phyloP scores from a whole-genome alignment of 2,113 vertebrate species.

The Nothobranchius kuhntae region DNA sequence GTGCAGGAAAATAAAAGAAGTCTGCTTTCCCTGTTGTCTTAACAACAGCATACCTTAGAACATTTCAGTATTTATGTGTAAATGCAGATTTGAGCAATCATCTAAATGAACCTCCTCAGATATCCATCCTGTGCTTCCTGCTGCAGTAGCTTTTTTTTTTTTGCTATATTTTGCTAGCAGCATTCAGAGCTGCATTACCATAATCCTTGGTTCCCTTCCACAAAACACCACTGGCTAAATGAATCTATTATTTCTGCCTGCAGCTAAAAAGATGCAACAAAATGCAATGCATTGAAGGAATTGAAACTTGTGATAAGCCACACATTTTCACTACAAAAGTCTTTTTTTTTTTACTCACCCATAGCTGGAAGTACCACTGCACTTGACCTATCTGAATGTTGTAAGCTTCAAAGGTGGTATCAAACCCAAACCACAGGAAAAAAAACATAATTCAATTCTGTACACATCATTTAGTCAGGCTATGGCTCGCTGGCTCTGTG shows the following conservation, averaged over 20 bases:
- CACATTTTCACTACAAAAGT: conserved; percentile 54
- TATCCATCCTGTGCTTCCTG: conserved; percentile 59
- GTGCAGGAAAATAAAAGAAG: conserved; percentile 14
- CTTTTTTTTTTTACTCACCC: conserved; percentile 16
- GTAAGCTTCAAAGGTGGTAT: conserved; percentile 31
- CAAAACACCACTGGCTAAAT: conserved; percentile 80
- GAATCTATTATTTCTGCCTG: conserved; percentile 78
- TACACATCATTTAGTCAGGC: conserved; percentile 26
- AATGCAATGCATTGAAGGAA: conserved; percentile 73
- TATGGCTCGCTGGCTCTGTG: conserved; percentile 14
- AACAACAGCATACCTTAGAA: conserved; percentile 33
- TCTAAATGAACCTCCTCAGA: conserved; percentile 68
- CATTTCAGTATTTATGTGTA: conserved; percentile 52
- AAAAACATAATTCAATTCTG: conserved; percentile 25
- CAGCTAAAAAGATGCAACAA: conserved; percentile 75
- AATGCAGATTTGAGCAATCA: conserved; percentile 62
- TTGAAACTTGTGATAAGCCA: conserved; percentile 62
- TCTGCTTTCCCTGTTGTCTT: conserved; percentile 47
- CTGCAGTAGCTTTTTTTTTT: conserved; percentile 62
- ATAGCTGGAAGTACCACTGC: conserved; percentile 29
- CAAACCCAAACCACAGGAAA: conserved; percentile 17
- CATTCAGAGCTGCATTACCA: conserved; percentile 69
- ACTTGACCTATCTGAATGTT: conserved; percentile 53
- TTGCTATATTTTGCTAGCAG: conserved; percentile 71
- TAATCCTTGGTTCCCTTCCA: conserved; percentile 77